Percentiles rank a stretch among this genome's conserved stretches.
Evolutionary conservation across 2,888 invertebrate genomes (phyloP).

Genomic region (Heliconius cydno): DNA sequence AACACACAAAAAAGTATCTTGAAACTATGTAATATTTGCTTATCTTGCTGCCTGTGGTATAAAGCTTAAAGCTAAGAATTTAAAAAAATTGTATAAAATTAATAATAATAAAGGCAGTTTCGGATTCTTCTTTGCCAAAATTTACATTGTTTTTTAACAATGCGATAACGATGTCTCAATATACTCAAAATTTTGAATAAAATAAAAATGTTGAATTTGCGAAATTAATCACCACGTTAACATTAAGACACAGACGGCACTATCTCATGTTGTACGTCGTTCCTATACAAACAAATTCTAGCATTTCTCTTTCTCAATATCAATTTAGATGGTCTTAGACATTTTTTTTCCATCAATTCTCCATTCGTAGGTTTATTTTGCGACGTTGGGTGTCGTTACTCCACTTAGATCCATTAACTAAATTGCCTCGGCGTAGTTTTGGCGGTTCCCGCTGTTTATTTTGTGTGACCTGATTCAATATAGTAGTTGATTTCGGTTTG

Average conservation of each 20-base stretch:
- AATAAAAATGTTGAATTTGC: not conserved
- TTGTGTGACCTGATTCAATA: slow-evolving; percentile 35
- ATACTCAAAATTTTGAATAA: no score
- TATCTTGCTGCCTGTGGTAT: not conserved
- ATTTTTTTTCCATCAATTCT: slow-evolving; percentile 15
- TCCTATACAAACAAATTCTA: not conserved
- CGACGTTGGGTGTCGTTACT: slow-evolving; percentile 46
- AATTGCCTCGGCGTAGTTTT: slow-evolving; percentile 55
- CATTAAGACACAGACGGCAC: not conserved
- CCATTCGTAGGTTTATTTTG: slow-evolving; percentile 42
- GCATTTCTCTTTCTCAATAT: not conserved
- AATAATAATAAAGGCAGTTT: no score
- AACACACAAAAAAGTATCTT: not conserved
- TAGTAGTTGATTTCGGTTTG: slow-evolving; percentile 15
- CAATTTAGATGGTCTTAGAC: slow-evolving; percentile 10
- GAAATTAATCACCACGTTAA: not conserved
- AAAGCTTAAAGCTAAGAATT: no score
- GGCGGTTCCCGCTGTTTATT: slow-evolving; percentile 47
- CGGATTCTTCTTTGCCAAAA: no score
- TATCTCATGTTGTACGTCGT: not conserved
- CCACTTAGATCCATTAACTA: slow-evolving; percentile 55
- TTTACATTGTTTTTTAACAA: no score
- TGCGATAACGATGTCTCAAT: no score
- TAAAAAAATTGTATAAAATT: no score
- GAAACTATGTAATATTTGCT: not conserved